A percentile compares a stretch with the other conserved stretches of the same genome.
phyloP scores from a whole-genome alignment of 23 tunicate genomes.

The Trididemnum miniatum region DNA sequence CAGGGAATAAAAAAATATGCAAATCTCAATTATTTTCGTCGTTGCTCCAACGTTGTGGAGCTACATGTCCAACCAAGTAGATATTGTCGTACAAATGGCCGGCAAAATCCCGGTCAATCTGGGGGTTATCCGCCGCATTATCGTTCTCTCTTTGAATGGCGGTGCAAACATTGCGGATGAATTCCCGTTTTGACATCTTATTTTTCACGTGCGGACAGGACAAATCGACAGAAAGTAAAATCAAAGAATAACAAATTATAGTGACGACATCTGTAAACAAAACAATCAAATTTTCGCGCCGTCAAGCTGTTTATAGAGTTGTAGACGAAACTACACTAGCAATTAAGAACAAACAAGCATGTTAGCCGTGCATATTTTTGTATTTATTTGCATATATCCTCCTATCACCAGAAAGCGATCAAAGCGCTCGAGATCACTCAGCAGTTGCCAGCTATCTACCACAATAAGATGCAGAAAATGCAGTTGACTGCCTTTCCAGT shows the following conservation, averaged over 20 bases:
- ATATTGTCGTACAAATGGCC: constrained; percentile 98
- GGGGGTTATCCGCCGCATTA: neutral
- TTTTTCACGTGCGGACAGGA: constrained; percentile 95
- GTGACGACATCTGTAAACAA: constrained; percentile 58
- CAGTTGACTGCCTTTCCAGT: no score
- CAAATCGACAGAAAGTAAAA: constrained; percentile 93
- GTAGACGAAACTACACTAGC: no score
- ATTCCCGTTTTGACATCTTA: constrained; percentile 99
- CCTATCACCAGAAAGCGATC: no score
- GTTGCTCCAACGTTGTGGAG: constrained; percentile 95
- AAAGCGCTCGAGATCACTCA: no score
- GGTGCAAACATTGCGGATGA: constrained; percentile 82
- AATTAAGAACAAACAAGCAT: no score
- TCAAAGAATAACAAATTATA: constrained; percentile 88
- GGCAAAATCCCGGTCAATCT: constrained; percentile 77
- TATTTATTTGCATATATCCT: no score
- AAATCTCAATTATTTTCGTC: neutral
- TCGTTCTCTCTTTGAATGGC: constrained; percentile 43
- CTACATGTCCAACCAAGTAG: constrained; percentile 95
- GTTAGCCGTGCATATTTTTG: no score
- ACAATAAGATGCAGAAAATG: no score
- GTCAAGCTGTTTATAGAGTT: no score
- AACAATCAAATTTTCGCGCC: no score
- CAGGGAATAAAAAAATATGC: constrained; percentile 87
- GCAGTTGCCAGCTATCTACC: no score